These are phyloP conservation scores for Noctua janthe DNA, from an alignment of 2,888 invertebrate species.

Conservation along the genomic window DNA sequence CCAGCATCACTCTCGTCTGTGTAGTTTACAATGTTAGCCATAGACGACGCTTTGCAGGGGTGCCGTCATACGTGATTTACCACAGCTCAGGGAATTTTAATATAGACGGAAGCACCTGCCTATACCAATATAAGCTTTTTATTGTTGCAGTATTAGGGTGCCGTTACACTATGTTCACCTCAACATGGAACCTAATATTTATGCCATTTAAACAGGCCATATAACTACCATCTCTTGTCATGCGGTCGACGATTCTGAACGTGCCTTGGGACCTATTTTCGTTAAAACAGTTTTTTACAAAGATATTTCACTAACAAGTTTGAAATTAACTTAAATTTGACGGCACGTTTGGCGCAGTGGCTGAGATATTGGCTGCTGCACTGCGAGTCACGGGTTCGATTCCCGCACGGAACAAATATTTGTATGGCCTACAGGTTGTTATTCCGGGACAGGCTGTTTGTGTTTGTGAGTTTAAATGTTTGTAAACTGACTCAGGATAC, in stretches of 20 bases:
- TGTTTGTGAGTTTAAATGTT: not conserved
- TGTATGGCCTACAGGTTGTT: too few relatives aligned
- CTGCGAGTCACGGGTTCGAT: not conserved
- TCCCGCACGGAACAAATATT: too few relatives aligned
- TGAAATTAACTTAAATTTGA: not conserved
- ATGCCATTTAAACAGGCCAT: not conserved
- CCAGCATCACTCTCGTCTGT: too few relatives aligned
- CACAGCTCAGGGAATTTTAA: slow-evolving; percentile 13
- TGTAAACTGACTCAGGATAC: not conserved
- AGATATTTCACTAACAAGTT: not conserved
- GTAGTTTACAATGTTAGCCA: too few relatives aligned
- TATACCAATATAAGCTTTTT: slow-evolving; percentile 18
- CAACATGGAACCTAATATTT: not conserved
- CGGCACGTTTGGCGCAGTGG: too few relatives aligned
- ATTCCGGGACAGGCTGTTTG: not conserved
- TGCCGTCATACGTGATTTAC: slow-evolving; percentile 21
- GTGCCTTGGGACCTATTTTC: not conserved
- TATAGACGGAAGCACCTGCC: not conserved
- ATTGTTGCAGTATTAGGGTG: slow-evolving; percentile 1
- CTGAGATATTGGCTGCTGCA: not conserved
- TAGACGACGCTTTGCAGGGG: too few relatives aligned
- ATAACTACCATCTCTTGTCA: not conserved
- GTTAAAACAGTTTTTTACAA: not conserved
- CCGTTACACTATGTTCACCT: slow-evolving; percentile 1
- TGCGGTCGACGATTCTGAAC: not conserved